Evolutionary conservation across 2,797 vertebrate genomes (phyloP).

Genomic region (Karalla daura): DNA sequence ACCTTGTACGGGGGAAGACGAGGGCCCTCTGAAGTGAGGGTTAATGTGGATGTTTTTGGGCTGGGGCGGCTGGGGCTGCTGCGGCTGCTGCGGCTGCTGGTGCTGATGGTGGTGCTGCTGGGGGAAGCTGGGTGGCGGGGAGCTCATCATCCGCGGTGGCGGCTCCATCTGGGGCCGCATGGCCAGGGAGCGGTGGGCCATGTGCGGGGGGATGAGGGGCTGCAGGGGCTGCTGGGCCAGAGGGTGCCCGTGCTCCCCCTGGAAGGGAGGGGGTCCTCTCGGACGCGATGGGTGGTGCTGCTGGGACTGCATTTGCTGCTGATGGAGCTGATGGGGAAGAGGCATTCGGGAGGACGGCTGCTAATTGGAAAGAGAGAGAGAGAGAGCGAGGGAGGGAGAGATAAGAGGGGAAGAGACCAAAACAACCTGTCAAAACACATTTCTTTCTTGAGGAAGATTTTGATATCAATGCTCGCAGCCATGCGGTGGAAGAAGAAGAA

Average conservation of each 20-base stretch:
- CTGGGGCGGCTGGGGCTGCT: conserved; percentile 86
- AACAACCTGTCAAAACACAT: conserved; percentile 64
- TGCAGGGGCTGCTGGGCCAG: conserved; percentile 87
- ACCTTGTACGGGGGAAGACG: conserved; percentile 94
- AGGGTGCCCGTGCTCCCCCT: conserved; percentile 78
- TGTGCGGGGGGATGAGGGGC: conserved; percentile 90
- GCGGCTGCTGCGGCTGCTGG: too few species aligned
- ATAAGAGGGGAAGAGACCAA: conserved; percentile 44
- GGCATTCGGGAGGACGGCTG: conserved; percentile 75
- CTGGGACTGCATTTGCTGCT: conserved; percentile 77
- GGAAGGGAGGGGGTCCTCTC: conserved; percentile 85
- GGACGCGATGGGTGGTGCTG: conserved; percentile 80
- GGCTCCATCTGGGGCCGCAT: conserved; percentile 89
- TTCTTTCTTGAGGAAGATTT: conserved; percentile 25
- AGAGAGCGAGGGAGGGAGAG: conserved; percentile 36
- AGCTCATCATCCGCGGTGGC: conserved; percentile 86
- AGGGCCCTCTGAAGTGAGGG: conserved; percentile 96
- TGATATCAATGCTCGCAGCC: conserved; percentile 32
- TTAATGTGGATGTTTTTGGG: conserved; percentile 99
- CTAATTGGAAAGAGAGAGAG: conserved; percentile 55
- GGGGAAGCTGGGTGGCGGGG: conserved; percentile 86
- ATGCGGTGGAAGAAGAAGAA: too few species aligned
- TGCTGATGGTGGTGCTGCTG: conserved; percentile 83
- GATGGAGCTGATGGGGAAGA: conserved; percentile 73
- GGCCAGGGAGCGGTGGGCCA: conserved; percentile 89